These are phyloP conservation scores for Drosophila pachea DNA, from an alignment of 1,140 invertebrate genomes.

Conservation along the genomic window DNA sequence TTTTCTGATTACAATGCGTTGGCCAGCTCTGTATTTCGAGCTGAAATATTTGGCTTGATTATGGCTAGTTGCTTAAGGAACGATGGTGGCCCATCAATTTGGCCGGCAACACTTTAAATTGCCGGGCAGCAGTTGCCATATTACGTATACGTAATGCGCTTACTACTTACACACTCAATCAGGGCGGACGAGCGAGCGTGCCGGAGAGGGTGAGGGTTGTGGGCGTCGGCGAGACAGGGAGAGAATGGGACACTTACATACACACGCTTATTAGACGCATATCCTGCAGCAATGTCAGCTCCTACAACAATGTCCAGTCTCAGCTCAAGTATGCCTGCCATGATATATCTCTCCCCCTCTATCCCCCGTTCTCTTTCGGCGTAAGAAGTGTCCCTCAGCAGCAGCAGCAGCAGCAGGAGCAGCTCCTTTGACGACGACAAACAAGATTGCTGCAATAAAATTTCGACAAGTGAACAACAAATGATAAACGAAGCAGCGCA, in stretches of 20 bases:
- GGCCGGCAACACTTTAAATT: constrained; percentile 47
- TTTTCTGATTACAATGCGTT: too few relatives aligned
- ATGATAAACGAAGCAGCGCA: constrained; percentile 76
- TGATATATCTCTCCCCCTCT: neutral
- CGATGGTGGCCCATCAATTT: constrained; percentile 24
- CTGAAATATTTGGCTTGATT: constrained; percentile 51
- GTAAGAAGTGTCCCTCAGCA: constrained; percentile 56
- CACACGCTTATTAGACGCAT: constrained; percentile 72
- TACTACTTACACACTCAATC: constrained; percentile 37
- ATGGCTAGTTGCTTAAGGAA: constrained; percentile 39
- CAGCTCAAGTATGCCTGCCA: constrained; percentile 35
- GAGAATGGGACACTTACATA: constrained; percentile 4
- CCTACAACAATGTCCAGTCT: constrained; percentile 55
- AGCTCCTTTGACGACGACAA: constrained; percentile 66
- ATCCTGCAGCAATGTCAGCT: constrained; percentile 46
- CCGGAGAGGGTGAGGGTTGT: neutral
- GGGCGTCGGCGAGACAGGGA: neutral
- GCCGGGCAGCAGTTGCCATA: constrained; percentile 46
- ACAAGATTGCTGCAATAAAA: constrained; percentile 77
- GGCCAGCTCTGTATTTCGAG: too few relatives aligned
- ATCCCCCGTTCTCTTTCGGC: too few relatives aligned
- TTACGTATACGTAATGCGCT: constrained; percentile 70
- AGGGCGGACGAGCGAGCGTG: neutral
- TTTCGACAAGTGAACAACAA: constrained; percentile 77
- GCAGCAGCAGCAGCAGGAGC: constrained; percentile 16